Evolutionary conservation across 2,888 invertebrate genomes (phyloP), one percentile per base, ranked within the genome.

Genomic region (Drosophila helvetica): DNA sequence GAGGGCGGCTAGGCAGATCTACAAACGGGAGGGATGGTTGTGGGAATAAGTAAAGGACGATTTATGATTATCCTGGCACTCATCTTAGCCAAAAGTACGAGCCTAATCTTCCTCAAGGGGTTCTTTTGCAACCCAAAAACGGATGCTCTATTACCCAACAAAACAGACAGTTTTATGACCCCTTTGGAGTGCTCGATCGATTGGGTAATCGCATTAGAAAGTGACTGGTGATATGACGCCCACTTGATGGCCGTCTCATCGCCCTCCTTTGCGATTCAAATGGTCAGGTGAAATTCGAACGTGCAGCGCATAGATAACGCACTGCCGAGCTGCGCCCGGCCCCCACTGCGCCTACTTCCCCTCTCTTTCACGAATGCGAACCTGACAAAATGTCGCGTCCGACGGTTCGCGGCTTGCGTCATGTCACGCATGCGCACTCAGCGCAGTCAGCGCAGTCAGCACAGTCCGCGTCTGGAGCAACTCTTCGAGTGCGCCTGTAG

Each of bases 1-100:
- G 93, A 96, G 94, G 93, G 96, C 93, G 93, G 94, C 94, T 93
- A 95, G 93, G 92, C 94, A 94, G 92, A 95, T 92, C 96, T 96
- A 93, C 22, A 91, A 92, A 67, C n/a, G 1, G 10, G 17, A 33
- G 5, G 33, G 25, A 38, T n/a, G 48, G 19, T 38, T 19, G 22
- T 45, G 5, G 8, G 33, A 7, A 19, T 18, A 4, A 48, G 30
- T 53, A 60, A 15, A 12, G 42, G 1, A 9, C 4, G 27, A 27
- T 27, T 43, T 12, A 54, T n/a, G 5, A 0, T 5, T 12, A 33
- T 38, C 9, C 46, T 18, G n/a, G 10, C 12, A 17, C 1, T 43
- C n/a, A n/a, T n/a, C n/a, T n/a, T n/a, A n/a, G n/a, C n/a, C n/a
- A n/a, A n/a, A n/a, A n/a, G n/a, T n/a, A n/a, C n/a, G n/a, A n/a